Evolutionary conservation across 2,797 vertebrate genomes (phyloP).

Genomic region (Syndactyla subalaris): DNA sequence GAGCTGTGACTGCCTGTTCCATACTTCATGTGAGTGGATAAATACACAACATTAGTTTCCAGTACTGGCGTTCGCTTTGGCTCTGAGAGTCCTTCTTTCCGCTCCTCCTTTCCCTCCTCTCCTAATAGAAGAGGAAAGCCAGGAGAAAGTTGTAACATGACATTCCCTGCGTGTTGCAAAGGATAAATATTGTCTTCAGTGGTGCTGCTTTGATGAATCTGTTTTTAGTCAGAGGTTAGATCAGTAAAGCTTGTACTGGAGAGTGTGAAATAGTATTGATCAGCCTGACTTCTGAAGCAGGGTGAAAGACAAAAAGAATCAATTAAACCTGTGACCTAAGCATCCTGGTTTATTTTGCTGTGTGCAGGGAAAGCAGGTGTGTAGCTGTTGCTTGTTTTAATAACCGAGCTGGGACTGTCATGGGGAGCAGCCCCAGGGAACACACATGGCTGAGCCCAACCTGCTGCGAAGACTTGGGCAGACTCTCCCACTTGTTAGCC

Average conservation of each 20-base stretch:
- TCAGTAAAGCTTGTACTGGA: constrained; percentile 29
- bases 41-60: constrained; percentile 44
- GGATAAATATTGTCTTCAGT: background rate
- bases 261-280: constrained; percentile 76
- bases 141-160: constrained; percentile 26
- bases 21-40: constrained; percentile 43
- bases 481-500: background rate
- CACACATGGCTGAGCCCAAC: fast-evolving
- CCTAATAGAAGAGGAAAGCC: background rate
- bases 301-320: constrained; percentile 75
- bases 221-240: constrained; percentile 41
- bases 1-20: constrained; percentile 38
- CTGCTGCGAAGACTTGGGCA: fast-evolving
- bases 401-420: background rate
- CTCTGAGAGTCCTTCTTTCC: background rate
- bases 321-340: constrained; percentile 70
- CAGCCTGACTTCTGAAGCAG: constrained; percentile 73
- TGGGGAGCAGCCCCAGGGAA: background rate
- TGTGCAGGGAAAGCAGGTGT: constrained; percentile 28
- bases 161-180: background rate
- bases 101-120: background rate
- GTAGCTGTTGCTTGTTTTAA: background rate
- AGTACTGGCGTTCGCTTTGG: background rate
- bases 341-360: constrained; percentile 50
- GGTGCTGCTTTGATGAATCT: constrained; percentile 54